These are phyloP conservation scores for Pao palembangensis DNA, from an alignment of 2,113 vertebrate species.

Conservation along the genomic window DNA sequence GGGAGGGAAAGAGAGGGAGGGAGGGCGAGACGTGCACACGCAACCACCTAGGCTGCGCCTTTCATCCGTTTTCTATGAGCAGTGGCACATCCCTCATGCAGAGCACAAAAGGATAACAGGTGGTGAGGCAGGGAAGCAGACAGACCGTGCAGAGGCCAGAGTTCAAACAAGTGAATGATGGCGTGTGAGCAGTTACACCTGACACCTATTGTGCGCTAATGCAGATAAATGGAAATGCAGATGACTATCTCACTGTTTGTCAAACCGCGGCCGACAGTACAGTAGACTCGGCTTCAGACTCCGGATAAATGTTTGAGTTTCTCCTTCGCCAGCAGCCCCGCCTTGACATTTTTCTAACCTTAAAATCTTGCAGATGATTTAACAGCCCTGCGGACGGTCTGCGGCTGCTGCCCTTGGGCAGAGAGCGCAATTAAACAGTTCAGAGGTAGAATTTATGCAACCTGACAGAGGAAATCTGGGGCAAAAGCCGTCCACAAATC, in stretches of 20 bases:
- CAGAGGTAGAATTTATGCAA: background rate
- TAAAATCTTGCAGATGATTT: background rate
- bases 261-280: background rate
- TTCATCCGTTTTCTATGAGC: constrained; percentile 31
- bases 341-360: background rate
- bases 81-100: constrained; percentile 12
- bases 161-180: constrained; percentile 40
- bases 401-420: background rate
- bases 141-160: constrained; percentile 20
- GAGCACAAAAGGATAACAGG: constrained; percentile 44
- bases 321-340: background rate
- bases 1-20: background rate
- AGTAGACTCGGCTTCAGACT: background rate
- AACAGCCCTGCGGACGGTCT: background rate
- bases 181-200: constrained; percentile 14
- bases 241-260: constrained; percentile 12
- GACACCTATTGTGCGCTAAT: constrained; percentile 35
- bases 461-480: background rate
- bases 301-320: background rate
- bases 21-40: background rate
- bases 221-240: constrained; percentile 12
- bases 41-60: constrained; percentile 15
- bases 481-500: background rate
- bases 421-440: background rate
- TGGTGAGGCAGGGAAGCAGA: constrained; percentile 28